Evolutionary conservation across 2,888 invertebrate species (phyloP).

Genomic region (Coronaproctus castanopsis): DNA sequence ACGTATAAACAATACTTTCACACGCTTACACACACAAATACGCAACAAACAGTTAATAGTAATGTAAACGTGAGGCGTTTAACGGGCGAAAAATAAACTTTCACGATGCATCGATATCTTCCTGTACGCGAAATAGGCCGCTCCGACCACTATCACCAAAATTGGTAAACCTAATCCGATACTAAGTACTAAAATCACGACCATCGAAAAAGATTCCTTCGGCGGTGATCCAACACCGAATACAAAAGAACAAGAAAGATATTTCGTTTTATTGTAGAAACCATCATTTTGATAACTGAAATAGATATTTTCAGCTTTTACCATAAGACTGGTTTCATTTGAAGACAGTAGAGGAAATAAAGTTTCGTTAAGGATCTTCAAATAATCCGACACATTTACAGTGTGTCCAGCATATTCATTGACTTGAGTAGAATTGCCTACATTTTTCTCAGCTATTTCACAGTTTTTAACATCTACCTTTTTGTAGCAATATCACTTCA

Average conservation of each 20-base stretch:
- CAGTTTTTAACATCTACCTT: too few species aligned
- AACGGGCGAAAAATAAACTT: neutral
- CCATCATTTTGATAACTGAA: conserved; percentile 43
- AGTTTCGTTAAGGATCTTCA: conserved; percentile 23
- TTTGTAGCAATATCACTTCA: too few species aligned
- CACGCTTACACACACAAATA: too few species aligned
- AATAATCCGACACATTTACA: conserved; percentile 23
- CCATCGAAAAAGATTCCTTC: conserved; percentile 3
- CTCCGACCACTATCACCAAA: conserved; percentile 3
- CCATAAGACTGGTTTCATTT: conserved; percentile 24
- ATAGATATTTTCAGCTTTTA: conserved; percentile 36
- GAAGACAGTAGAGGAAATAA: conserved; percentile 26
- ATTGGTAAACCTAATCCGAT: conserved; percentile 8
- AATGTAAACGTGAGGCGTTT: too few species aligned
- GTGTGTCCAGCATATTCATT: conserved; percentile 27
- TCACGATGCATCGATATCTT: neutral
- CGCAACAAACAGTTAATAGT: too few species aligned
- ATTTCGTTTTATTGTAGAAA: conserved; percentile 39
- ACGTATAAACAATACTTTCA: too few species aligned
- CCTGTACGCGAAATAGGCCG: neutral
- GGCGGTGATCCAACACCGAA: conserved; percentile 43
- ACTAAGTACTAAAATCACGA: neutral
- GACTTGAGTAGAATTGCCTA: conserved; percentile 35
- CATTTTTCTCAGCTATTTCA: conserved; percentile 29
- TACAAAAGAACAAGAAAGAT: conserved; percentile 43